Evolutionary conservation across 1,140 invertebrate genomes (phyloP).

Genomic region (Ladona fulva): DNA sequence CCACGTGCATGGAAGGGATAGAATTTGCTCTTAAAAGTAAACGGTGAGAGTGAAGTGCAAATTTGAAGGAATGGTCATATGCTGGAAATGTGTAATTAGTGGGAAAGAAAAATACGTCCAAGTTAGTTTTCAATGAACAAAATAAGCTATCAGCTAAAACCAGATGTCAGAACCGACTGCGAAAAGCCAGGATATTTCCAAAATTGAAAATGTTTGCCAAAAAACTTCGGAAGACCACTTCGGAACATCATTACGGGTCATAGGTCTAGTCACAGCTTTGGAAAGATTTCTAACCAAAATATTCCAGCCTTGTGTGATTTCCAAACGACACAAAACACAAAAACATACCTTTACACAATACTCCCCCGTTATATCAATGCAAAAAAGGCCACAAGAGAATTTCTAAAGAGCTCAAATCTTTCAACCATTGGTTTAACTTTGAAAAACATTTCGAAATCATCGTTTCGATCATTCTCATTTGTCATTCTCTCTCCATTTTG

Average conservation of each 20-base stretch:
- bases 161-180: too few relatives aligned
- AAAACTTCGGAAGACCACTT: too few relatives aligned
- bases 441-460: background rate
- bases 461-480: background rate
- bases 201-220: too few relatives aligned
- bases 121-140: too few relatives aligned
- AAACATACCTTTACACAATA: background rate
- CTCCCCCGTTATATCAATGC: background rate
- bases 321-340: background rate
- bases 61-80: background rate
- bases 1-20: too few relatives aligned
- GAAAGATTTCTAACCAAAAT: too few relatives aligned
- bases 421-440: background rate
- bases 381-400: slow-evolving; percentile 1
- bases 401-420: background rate
- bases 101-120: too few relatives aligned
- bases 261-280: too few relatives aligned
- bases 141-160: too few relatives aligned
- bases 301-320: background rate
- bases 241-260: too few relatives aligned
- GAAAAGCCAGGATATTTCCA: too few relatives aligned
- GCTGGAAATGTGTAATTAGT: background rate
- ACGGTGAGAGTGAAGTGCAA: background rate
- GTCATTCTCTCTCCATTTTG: background rate
- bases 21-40: background rate